Evolutionary conservation across 1,140 invertebrate species (phyloP).

Genomic region (Eriosoma lanigerum): DNA sequence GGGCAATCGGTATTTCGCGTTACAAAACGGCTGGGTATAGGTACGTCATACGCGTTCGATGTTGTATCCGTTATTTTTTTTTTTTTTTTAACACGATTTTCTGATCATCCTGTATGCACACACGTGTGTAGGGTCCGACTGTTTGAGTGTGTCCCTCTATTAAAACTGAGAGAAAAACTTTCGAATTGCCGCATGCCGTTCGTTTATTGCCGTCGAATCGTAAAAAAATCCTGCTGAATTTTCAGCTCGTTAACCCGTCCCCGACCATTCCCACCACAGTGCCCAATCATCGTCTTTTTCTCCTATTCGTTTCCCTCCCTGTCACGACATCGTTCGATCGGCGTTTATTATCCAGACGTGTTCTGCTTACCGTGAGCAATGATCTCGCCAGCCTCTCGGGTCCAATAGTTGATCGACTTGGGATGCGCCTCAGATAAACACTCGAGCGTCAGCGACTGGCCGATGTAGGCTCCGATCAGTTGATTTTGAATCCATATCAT

Average conservation of each 20-base stretch:
- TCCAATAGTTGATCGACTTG: conserved; percentile 85
- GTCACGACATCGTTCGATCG: background rate
- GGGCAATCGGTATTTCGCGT: too few relatives aligned
- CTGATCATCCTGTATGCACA: too few relatives aligned
- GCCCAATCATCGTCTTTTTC: background rate
- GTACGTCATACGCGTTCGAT: too few relatives aligned
- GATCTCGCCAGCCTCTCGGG: conserved; percentile 73
- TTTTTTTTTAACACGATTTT: too few relatives aligned
- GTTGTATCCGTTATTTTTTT: too few relatives aligned
- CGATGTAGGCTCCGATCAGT: conserved; percentile 73
- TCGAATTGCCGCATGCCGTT: background rate
- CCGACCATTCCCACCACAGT: background rate
- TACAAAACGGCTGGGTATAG: too few relatives aligned
- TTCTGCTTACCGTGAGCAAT: conserved; percentile 69
- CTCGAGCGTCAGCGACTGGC: conserved; percentile 73
- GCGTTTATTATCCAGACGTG: conserved; percentile 33
- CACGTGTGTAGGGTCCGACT: background rate
- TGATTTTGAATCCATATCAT: conserved; percentile 81
- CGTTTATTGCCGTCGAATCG: conserved; percentile 43
- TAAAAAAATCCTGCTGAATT: conserved; percentile 48
- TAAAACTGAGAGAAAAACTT: conserved; percentile 41
- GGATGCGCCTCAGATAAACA: conserved; percentile 84
- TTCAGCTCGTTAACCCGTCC: conserved; percentile 37
- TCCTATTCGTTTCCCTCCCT: too few relatives aligned
- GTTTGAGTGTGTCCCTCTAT: background rate